phyloP scores from a whole-genome alignment of 2,888 invertebrate species.

The Aleiodes leptofemur region DNA sequence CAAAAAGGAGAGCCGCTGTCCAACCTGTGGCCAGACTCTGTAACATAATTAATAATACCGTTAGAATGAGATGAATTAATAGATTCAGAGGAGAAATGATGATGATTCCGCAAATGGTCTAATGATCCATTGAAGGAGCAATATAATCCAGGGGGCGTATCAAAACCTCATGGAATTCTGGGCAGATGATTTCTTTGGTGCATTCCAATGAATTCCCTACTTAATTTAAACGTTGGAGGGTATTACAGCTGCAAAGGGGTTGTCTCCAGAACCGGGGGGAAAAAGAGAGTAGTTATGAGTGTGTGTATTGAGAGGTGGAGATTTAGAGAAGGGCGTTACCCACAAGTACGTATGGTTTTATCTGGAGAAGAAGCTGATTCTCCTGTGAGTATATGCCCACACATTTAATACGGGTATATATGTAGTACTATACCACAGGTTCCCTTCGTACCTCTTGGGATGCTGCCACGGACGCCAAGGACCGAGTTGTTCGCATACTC shows the following conservation, averaged over 20 bases:
- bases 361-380: not conserved
- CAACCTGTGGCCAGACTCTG: slow-evolving; percentile 86
- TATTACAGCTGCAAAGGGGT: slow-evolving; percentile 10
- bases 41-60: slow-evolving; percentile 64
- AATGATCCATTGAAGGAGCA: slow-evolving; percentile 63
- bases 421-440: not conserved
- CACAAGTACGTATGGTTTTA: slow-evolving; percentile 19
- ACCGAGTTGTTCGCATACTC: slow-evolving; percentile 31
- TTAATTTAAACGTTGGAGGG: slow-evolving; percentile 72
- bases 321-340: slow-evolving; percentile 22
- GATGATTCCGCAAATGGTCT: slow-evolving; percentile 64
- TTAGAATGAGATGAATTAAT: slow-evolving; percentile 7
- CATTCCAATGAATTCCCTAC: slow-evolving; percentile 72
- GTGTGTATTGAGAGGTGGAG: slow-evolving; percentile 20
- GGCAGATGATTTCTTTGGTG: slow-evolving; percentile 68
- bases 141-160: slow-evolving; percentile 66
- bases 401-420: not conserved
- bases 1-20: slow-evolving; percentile 87
- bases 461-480: slow-evolving; percentile 18
- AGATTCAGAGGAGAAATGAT: not conserved
- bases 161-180: slow-evolving; percentile 69
- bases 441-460: slow-evolving; percentile 11
- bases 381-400: not conserved
- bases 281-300: not conserved
- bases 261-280: not conserved